phyloP scores from a whole-genome alignment of 2,888 invertebrate species.

The Pharmacophagus antenor region DNA sequence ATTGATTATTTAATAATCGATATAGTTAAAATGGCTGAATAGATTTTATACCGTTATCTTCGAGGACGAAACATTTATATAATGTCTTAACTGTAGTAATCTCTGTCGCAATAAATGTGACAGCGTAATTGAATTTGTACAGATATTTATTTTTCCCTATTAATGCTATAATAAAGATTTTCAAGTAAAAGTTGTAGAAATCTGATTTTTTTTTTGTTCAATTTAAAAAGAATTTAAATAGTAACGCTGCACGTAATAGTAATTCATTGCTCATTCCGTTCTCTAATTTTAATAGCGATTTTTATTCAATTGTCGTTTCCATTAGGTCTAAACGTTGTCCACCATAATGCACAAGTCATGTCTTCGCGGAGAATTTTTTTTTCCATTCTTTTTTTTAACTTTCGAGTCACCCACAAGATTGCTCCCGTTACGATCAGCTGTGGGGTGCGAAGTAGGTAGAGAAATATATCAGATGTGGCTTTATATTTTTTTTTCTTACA shows the following conservation, averaged over 20 bases:
- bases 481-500: too few relatives aligned
- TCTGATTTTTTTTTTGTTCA: too few relatives aligned
- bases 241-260: not conserved
- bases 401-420: conserved; percentile 74
- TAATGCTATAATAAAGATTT: not conserved
- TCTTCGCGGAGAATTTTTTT: conserved; percentile 53
- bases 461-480: conserved; percentile 40
- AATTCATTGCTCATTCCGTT: not conserved
- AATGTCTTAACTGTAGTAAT: too few relatives aligned
- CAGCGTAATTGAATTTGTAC: too few relatives aligned
- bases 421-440: conserved; percentile 51
- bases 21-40: too few relatives aligned
- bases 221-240: not conserved
- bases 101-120: too few relatives aligned
- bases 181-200: not conserved
- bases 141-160: too few relatives aligned
- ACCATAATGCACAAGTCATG: conserved; percentile 72
- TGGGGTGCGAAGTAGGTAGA: conserved; percentile 54
- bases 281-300: conserved; percentile 30
- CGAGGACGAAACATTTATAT: too few relatives aligned
- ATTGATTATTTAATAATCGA: too few relatives aligned
- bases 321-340: conserved; percentile 40
- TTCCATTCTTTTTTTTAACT: conserved; percentile 54
- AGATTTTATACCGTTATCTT: too few relatives aligned
- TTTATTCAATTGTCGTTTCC: conserved; percentile 40